Percentiles rank a stretch among this genome's conserved stretches.
Conservation (phyloP, 1,140 invertebrate species). For the Anoplolepis gracilipes region DNA sequence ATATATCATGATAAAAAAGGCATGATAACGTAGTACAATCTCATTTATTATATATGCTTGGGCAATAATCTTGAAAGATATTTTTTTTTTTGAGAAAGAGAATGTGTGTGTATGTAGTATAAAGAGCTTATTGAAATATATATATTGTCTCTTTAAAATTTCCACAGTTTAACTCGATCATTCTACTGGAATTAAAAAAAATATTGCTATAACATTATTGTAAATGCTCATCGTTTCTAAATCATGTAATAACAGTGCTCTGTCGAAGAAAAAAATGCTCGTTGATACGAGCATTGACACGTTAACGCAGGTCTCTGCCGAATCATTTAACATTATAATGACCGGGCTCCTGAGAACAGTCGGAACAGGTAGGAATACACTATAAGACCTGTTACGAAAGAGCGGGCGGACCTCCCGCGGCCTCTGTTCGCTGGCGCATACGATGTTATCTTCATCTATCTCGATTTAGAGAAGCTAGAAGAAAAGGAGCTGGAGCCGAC, state of each 20-base stretch:
- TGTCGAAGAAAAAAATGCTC: slow-evolving; percentile 1
- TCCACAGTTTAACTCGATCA: background rate
- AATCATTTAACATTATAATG: slow-evolving; percentile 76
- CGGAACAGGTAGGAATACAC: slow-evolving; percentile 75
- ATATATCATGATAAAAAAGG: background rate
- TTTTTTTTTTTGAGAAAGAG: background rate
- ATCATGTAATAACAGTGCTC: slow-evolving; percentile 20
- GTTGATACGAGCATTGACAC: slow-evolving; percentile 58
- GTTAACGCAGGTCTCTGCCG: slow-evolving; percentile 47
- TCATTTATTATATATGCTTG: background rate
- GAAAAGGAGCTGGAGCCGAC: slow-evolving; percentile 14
- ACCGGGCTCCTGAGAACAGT: slow-evolving; percentile 66
- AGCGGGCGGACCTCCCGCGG: slow-evolving; percentile 69
- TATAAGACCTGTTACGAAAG: slow-evolving; percentile 71
- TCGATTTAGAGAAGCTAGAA: slow-evolving; percentile 50
- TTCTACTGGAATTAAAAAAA: background rate
- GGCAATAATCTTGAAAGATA: background rate
- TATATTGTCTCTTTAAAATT: background rate
- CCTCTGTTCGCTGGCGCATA: slow-evolving; percentile 64
- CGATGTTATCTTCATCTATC: slow-evolving; percentile 76
- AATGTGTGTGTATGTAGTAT: too few relatives aligned
- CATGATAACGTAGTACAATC: background rate
- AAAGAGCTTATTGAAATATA: background rate
- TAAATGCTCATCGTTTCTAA: slow-evolving; percentile 9
- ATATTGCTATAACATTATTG: background rate